phyloP scores from a whole-genome alignment of 2,797 vertebrate species.

The Gymnocypris eckloni region DNA sequence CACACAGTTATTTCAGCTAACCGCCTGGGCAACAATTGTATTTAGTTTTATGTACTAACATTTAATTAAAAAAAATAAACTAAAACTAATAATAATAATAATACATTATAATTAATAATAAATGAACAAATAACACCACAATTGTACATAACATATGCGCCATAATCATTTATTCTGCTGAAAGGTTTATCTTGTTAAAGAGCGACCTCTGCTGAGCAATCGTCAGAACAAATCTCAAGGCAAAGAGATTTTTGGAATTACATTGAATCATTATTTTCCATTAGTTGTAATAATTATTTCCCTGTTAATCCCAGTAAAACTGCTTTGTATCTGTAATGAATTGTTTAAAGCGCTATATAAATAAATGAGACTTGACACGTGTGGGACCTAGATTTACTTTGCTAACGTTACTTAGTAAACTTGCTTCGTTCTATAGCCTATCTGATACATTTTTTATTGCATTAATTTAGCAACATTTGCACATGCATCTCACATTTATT shows the following conservation, averaged over 20 bases:
- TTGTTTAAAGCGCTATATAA: background rate
- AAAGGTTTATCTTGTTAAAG: background rate
- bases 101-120: no score
- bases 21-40: no score
- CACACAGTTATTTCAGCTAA: no score
- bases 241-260: background rate
- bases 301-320: background rate
- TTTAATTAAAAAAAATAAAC: no score
- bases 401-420: no score
- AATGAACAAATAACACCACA: no score
- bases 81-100: no score
- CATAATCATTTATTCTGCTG: background rate
- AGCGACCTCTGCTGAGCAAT: slow-evolving; percentile 11
- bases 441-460: no score
- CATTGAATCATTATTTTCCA: no score
- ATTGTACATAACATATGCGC: background rate
- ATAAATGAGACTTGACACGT: background rate
- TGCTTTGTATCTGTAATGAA: no score
- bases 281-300: background rate
- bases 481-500: background rate
- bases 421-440: background rate
- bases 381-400: background rate
- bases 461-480: background rate
- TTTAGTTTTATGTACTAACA: no score
- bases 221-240: background rate